A percentile compares a stretch with the other conserved stretches of the same genome.
Conservation (phyloP, 2,888 invertebrate genomes). For the Microctonus brassicae region DNA sequence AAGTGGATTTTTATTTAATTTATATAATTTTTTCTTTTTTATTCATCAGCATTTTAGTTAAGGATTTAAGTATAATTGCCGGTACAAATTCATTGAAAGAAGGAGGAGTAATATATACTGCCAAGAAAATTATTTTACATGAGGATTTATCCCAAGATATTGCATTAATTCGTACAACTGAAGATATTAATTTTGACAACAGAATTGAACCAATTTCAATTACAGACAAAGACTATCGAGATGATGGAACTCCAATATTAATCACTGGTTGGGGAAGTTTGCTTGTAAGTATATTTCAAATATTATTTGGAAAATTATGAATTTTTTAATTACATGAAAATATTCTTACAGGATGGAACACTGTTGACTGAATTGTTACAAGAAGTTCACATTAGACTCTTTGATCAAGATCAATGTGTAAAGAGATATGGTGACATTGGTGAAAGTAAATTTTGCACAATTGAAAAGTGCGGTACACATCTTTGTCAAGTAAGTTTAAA, state of each 20-base stretch:
- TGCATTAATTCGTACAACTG: conserved; percentile 52
- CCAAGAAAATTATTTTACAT: conserved; percentile 44
- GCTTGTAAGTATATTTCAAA: conserved; percentile 43
- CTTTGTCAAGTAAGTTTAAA: background rate
- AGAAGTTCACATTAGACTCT: background rate
- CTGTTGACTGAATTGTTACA: background rate
- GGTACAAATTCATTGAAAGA: conserved; percentile 47
- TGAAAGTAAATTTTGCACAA: background rate
- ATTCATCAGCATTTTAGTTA: background rate
- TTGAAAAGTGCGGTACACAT: background rate
- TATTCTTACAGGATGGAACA: background rate
- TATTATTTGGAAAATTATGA: background rate
- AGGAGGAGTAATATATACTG: conserved; percentile 40
- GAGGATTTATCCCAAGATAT: conserved; percentile 52
- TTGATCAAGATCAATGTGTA: background rate
- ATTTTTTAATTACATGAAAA: background rate
- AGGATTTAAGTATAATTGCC: conserved; percentile 31
- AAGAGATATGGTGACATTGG: background rate
- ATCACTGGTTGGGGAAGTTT: conserved; percentile 59
- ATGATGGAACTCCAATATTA: conserved; percentile 38
- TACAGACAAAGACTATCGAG: conserved; percentile 39
- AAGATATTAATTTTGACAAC: conserved; percentile 46
- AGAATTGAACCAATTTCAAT: conserved; percentile 51
- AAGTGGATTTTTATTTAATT: background rate
- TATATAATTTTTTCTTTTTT: background rate